Evolutionary conservation across 2,888 invertebrate species (phyloP), one percentile per base, ranked within the genome.

Genomic region (Cantharis flavilabris): DNA sequence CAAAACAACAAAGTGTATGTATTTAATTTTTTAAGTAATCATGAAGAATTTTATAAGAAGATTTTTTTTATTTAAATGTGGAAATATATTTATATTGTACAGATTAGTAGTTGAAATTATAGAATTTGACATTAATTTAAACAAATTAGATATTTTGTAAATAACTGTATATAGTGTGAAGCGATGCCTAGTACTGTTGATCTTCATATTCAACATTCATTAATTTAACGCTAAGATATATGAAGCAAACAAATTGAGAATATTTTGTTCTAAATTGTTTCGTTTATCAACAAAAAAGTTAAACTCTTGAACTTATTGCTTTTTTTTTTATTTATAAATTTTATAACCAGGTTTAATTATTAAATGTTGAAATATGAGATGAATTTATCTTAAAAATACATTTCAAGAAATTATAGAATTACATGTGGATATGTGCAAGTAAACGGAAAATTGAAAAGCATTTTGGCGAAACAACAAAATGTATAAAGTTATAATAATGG

Each of bases 1-100:
- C 70, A 72, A 69, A 26, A 64, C 69, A 65, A 70, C 75, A 71
- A 62, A 63, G 69, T 78, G 71, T 69, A 62, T 76, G 71, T 67
- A 76, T 62, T 74, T 77, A 65, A 72, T 65, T 76, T 75, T 76
- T 76, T 73, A 49, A 73, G 69, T 73, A 73, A 62, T 49, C 76
- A 73, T 71, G 76, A 75, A 72, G 71, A 79, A 75, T 80, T 80
- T 80, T 80, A 77, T 81, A 81, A 80, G 73, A 77, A 77, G 26
- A 49, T 49, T 71, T 80, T 80, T 79, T 79, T 80, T 78, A 79
- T 79, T 80, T 79, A 79, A 80, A 78, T 78, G 75, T 75, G 75
- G 75, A 79, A 76, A 77, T 80, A 81, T 82, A 82, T 82, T 82
- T 82, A 82, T 82, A 82, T 76, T 81, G 82, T 82, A 82, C 80